A percentile compares a stretch with the other conserved stretches of the same genome.
Evolutionary conservation across 2,797 vertebrate genomes (phyloP).

Genomic region (Molossus alvarezi): DNA sequence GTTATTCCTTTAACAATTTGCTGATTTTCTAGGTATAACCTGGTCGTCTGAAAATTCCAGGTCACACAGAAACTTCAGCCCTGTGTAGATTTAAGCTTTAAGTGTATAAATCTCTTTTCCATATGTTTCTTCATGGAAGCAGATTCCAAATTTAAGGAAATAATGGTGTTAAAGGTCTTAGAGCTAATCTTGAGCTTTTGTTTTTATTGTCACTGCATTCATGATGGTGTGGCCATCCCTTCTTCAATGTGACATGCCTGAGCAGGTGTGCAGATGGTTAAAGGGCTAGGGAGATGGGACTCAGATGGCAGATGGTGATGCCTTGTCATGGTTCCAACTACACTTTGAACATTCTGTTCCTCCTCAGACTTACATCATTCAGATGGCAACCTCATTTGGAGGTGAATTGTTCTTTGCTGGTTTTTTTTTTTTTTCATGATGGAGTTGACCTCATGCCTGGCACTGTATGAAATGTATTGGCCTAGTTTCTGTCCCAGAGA

Average conservation of each 20-base stretch:
- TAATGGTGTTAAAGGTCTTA: background rate
- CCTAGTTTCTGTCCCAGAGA: slow-evolving; percentile 64
- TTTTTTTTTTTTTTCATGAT: slow-evolving; percentile 3
- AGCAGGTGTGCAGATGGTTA: slow-evolving; percentile 74
- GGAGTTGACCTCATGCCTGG: slow-evolving; percentile 68
- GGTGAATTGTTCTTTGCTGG: slow-evolving; percentile 52
- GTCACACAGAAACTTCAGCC: slow-evolving; percentile 42
- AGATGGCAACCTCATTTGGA: slow-evolving; percentile 79
- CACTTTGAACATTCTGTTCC: slow-evolving; percentile 88
- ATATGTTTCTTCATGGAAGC: slow-evolving; percentile 9
- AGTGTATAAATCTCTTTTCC: slow-evolving; percentile 40
- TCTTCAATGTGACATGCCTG: background rate
- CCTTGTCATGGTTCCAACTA: slow-evolving; percentile 86
- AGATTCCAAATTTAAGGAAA: slow-evolving; percentile 48
- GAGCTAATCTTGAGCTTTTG: slow-evolving; percentile 49
- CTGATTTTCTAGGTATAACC: slow-evolving; percentile 55
- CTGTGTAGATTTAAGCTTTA: slow-evolving; percentile 29
- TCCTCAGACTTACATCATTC: slow-evolving; percentile 76
- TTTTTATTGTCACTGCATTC: slow-evolving; percentile 6
- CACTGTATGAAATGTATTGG: slow-evolving; percentile 1
- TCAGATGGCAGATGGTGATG: slow-evolving; percentile 87
- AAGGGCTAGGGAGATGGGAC: slow-evolving; percentile 49
- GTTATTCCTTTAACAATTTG: slow-evolving; percentile 12
- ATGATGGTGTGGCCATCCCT: background rate
- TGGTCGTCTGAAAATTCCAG: slow-evolving; percentile 62